phyloP scores from a whole-genome alignment of 2,888 invertebrate genomes.

The Drosophila kuntzei region DNA sequence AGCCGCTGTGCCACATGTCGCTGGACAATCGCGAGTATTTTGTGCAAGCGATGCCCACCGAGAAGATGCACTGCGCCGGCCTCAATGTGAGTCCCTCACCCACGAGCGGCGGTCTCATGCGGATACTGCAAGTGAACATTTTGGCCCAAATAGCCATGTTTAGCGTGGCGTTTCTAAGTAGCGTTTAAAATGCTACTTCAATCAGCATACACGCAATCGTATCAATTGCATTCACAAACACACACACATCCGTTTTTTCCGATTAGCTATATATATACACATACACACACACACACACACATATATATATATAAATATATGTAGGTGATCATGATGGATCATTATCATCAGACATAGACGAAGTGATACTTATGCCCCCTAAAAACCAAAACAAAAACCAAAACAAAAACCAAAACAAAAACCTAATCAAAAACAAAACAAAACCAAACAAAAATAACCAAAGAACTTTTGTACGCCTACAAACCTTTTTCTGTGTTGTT shows the following conservation, averaged over 20 bases:
- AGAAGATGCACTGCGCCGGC: slow-evolving; percentile 93
- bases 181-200: slow-evolving; percentile 62
- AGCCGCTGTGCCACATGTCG: slow-evolving; percentile 92
- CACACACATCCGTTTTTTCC: slow-evolving; percentile 51
- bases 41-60: slow-evolving; percentile 92
- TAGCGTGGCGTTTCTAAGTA: slow-evolving; percentile 75
- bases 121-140: slow-evolving; percentile 83
- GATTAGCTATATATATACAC: slow-evolving; percentile 23
- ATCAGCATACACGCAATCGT: slow-evolving; percentile 48
- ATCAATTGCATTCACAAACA: slow-evolving; percentile 56
- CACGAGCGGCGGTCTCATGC: slow-evolving; percentile 81
- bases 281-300: slow-evolving; percentile 1
- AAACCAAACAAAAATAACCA: slow-evolving; percentile 19
- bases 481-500: slow-evolving; percentile 71
- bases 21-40: slow-evolving; percentile 93
- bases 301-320: slow-evolving; percentile 13
- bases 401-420: slow-evolving; percentile 16
- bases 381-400: slow-evolving; percentile 11
- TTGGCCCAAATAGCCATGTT: slow-evolving; percentile 77
- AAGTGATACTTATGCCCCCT: slow-evolving; percentile 53
- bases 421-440: slow-evolving; percentile 19
- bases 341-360: slow-evolving; percentile 48
- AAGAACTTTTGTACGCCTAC: slow-evolving; percentile 62
- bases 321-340: slow-evolving; percentile 44
- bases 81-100: slow-evolving; percentile 86